Base-by-base conservation (phyloP, 2,888 invertebrate genomes). In the Athetis lepigone region DNA sequence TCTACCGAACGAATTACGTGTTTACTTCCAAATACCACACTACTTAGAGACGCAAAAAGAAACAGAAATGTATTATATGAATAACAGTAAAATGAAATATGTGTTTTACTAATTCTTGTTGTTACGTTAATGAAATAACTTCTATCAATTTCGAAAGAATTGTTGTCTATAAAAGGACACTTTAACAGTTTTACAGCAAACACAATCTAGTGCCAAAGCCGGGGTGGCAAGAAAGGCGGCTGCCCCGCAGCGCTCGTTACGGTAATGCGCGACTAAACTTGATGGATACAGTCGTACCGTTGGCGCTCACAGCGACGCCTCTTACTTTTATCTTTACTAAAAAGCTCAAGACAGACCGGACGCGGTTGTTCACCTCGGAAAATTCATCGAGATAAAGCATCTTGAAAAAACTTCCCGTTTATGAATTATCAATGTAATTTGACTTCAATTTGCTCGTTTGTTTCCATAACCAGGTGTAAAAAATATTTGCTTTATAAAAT, bases 231-330 rank as follows among this genome's bases (percentile, higher is more conserved):
- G 74, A 66, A 73, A 70, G 64, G 65, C 66, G 77, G 66, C 65
- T 61, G 55, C 56, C 74, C 79, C 74, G 69, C 62, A 63, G 67
- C 81, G 80, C 84, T 86, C 87, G 86, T 88, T 87, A 84, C 84
- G 69, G 82, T 89, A 89, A 88, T 87, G 86, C 81, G 85, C 77
- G 85, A 80, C 85, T 90, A 86, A 88, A 87, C 85, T 86, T 87
- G 86, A 90, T 86, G 84, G 88, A 88, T 86, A 83, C 81, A 82
- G 72, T 75, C 75, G 63, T 75, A 77, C 73, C 67, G 72, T 63
- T 56, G 66, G 68, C 73, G 68, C 76, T 81, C 77, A 82, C 84
- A 83, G 80, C 81, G 77, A 75, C 70, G 77, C 74, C 79, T 73
- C 68, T 81, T 73, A 79, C 78, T 84, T 84, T 82, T 85, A 85